Evolutionary conservation across 2,888 invertebrate genomes (phyloP).

Genomic region (Argynnis bischoffii): DNA sequence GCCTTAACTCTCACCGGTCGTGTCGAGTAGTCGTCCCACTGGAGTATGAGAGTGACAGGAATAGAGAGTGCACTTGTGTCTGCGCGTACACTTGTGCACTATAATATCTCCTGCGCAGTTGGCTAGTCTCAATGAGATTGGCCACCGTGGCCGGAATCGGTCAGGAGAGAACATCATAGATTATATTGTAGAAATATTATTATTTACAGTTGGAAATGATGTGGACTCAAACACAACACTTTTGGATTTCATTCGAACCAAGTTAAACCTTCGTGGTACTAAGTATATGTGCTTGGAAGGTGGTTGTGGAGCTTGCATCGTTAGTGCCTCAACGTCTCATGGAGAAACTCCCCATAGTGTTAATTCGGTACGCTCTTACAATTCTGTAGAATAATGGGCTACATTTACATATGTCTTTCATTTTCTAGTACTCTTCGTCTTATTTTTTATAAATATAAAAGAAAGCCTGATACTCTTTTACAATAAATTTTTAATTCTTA

Average conservation of each 20-base stretch:
- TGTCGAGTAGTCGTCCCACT: too few species aligned
- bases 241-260: conserved; percentile 80
- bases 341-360: conserved; percentile 70
- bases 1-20: too few species aligned
- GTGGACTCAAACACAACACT: conserved; percentile 80
- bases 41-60: too few species aligned
- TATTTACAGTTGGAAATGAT: conserved; percentile 78
- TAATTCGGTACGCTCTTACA: conserved; percentile 81
- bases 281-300: conserved; percentile 87
- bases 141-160: too few species aligned
- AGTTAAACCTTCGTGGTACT: conserved; percentile 82
- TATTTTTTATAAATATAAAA: background rate
- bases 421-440: background rate
- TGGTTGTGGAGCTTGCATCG: conserved; percentile 86
- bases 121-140: too few species aligned
- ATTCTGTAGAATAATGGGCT: background rate
- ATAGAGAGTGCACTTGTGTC: too few species aligned
- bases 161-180: too few species aligned
- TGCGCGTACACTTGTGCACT: too few species aligned
- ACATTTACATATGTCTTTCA: background rate
- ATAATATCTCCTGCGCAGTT: too few species aligned
- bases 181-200: background rate
- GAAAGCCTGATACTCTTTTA: too few species aligned
- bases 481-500: too few species aligned
- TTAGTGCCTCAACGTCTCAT: conserved; percentile 60